Conservation (phyloP, 1,140 invertebrate species). For the Oryctes rhinoceros region DNA sequence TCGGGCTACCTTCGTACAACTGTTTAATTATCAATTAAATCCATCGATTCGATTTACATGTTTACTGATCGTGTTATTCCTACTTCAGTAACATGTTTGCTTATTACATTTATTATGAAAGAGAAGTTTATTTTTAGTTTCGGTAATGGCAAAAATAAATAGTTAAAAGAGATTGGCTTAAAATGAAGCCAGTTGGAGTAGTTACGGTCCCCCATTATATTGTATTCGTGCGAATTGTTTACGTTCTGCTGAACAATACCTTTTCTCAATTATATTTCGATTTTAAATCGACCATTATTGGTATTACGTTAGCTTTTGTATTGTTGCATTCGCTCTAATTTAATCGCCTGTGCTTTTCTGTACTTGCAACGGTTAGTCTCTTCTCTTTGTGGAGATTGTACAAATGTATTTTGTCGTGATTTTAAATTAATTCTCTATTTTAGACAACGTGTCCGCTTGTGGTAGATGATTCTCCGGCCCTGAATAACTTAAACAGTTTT, state of each 20-base stretch:
- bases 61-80: too few species aligned
- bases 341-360: neutral
- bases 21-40: constrained; percentile 5
- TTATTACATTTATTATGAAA: too few species aligned
- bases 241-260: neutral
- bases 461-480: neutral
- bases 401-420: neutral
- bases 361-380: neutral
- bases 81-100: too few species aligned
- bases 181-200: too few species aligned
- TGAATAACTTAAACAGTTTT: neutral
- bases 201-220: neutral
- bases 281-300: neutral
- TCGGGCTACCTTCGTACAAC: neutral
- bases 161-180: too few species aligned
- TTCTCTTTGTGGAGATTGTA: neutral
- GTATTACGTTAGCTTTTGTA: neutral
- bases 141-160: too few species aligned
- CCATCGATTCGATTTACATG: neutral
- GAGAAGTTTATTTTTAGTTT: too few species aligned
- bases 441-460: too few species aligned
- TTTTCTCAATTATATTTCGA: neutral
- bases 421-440: too few species aligned
- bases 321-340: neutral
- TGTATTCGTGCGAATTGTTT: neutral